Conservation (phyloP, 2,113 vertebrate species). For the Athene cunicularia region DNA sequence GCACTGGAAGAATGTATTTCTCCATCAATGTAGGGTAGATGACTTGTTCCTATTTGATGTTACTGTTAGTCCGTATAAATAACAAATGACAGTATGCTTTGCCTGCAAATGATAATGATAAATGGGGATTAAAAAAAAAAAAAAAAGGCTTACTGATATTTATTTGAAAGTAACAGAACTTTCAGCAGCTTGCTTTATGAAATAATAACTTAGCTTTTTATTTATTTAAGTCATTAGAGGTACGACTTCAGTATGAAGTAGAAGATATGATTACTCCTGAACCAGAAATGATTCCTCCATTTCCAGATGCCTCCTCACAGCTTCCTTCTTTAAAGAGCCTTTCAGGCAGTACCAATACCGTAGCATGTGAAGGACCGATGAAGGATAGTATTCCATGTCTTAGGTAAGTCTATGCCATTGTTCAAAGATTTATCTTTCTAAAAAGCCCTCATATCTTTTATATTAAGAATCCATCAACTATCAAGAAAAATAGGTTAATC, state of each 20-base stretch:
- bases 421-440: background rate
- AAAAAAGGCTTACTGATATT: background rate
- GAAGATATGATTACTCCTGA: conserved; percentile 94
- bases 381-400: conserved; percentile 90
- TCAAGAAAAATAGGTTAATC: background rate
- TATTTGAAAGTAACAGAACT: background rate
- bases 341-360: conserved; percentile 85
- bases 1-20: background rate
- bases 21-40: background rate
- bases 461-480: background rate
- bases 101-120: background rate
- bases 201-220: conserved; percentile 48
- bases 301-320: conserved; percentile 85
- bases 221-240: conserved; percentile 86
- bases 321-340: conserved; percentile 84
- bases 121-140: background rate
- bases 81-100: background rate
- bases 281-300: conserved; percentile 86
- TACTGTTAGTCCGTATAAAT: background rate
- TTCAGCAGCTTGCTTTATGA: background rate
- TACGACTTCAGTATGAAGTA: conserved; percentile 90
- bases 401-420: conserved; percentile 78
- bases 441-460: background rate
- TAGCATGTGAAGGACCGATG: conserved; percentile 81
- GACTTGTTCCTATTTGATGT: background rate